A percentile compares a stretch with the other conserved stretches of the same genome.
Evolutionary conservation across 2,888 invertebrate genomes (phyloP).

Genomic region (Brachynemurus nebulosus): DNA sequence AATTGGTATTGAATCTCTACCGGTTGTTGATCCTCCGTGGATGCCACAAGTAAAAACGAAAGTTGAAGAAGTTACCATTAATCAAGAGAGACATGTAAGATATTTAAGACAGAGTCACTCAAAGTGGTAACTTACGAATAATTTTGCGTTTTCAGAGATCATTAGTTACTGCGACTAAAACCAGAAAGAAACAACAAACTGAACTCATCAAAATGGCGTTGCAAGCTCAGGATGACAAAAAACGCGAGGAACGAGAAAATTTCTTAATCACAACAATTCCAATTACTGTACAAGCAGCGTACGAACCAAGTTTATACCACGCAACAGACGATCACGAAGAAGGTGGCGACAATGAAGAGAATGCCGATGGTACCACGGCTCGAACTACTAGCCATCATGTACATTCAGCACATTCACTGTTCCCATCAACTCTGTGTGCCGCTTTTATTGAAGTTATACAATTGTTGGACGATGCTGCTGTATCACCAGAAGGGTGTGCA

Average conservation of each 20-base stretch:
- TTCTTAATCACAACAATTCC: conserved; percentile 93
- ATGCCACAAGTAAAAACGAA: conserved; percentile 95
- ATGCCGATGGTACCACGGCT: conserved; percentile 47
- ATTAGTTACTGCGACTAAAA: conserved; percentile 95
- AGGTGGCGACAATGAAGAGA: conserved; percentile 42
- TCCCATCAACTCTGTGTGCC: conserved; percentile 92
- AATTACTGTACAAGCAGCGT: conserved; percentile 87
- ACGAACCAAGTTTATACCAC: conserved; percentile 86
- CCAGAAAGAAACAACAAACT: conserved; percentile 96
- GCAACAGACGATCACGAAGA: conserved; percentile 71
- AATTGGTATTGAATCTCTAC: conserved; percentile 88
- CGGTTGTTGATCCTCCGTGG: conserved; percentile 98
- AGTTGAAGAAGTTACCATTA: conserved; percentile 96
- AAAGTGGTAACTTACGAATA: background rate
- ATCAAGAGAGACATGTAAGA: conserved; percentile 89
- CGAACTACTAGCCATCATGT: conserved; percentile 66
- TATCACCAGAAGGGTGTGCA: conserved; percentile 84
- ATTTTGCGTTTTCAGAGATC: conserved; percentile 52
- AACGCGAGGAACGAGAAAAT: conserved; percentile 85
- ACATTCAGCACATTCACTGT: conserved; percentile 86
- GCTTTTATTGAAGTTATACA: conserved; percentile 91
- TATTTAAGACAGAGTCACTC: background rate
- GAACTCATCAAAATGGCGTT: conserved; percentile 92
- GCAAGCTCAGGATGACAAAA: conserved; percentile 91
- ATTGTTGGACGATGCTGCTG: conserved; percentile 90